Percentiles rank a stretch among this genome's conserved stretches.
These are phyloP conservation scores for Vulpes lagopus DNA, from an alignment of 2,113 vertebrate species.

Conservation along the genomic window DNA sequence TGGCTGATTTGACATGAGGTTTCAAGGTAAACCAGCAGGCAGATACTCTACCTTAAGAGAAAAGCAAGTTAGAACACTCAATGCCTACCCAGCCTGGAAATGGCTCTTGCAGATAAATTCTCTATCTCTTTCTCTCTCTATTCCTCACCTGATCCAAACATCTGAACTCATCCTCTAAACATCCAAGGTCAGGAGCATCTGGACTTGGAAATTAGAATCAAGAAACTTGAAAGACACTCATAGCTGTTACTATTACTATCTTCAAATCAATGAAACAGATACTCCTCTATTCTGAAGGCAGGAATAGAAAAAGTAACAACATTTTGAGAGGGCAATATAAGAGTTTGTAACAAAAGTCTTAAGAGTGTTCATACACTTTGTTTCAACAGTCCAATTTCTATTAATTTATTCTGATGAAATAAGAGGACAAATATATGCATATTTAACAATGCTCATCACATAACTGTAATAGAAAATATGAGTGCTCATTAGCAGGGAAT, in stretches of 20 bases:
- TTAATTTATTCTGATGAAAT: background rate
- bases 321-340: background rate
- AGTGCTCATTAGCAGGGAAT: background rate
- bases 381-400: background rate
- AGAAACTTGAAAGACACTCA: background rate
- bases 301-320: background rate
- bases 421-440: background rate
- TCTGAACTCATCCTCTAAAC: conserved; percentile 27
- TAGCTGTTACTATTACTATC: background rate
- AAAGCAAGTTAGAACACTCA: background rate
- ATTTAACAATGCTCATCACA: background rate
- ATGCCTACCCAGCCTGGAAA: background rate
- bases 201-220: background rate
- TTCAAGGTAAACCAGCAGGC: conserved; percentile 27
- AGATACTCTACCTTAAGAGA: background rate
- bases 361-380: background rate
- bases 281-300: background rate
- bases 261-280: background rate
- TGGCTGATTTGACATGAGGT: background rate
- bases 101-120: background rate
- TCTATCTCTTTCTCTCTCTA: background rate
- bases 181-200: background rate
- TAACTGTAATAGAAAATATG: background rate
- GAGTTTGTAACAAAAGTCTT: background rate
- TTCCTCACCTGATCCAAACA: background rate